Base-by-base conservation (phyloP, 2,888 invertebrate genomes). In the Ichneumoninae sp. region DNA sequence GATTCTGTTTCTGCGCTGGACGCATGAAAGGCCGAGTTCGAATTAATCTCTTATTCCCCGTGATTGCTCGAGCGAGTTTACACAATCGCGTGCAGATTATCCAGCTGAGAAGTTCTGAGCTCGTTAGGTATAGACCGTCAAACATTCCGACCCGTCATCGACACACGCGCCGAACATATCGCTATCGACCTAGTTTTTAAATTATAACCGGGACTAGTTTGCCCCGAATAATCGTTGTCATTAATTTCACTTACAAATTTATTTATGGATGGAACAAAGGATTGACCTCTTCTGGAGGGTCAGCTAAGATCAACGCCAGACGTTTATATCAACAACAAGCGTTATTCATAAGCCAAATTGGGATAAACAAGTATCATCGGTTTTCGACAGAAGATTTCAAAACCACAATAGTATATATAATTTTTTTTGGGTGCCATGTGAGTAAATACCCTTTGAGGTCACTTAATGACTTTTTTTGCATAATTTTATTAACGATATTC, bases 41-140 rank as follows among this genome's bases (percentile, higher is more conserved):
- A 65, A 26, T 52, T 52, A 66, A 76, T 81, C 65, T 40, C 33
- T 19, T 22, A 16, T 62, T 47, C n/a, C 33, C 33, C 8, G 54
- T 57, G 70, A 70, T 22, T 33, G 70, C 22, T 57, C 52, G 74
- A 62, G 66, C 69, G 36, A 74, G 65, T 54, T 65, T 36, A 33
- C 66, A 66, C 40, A 65, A 70, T 71, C 68, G 44, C 69, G 44
- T 26, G 36, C 62, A 47, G 62, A 72, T 81, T 52, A 78, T 78
- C 62, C 62, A 40, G 77, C 40, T 54, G 30, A 54, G 54, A 71
- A 70, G 75, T 82, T 80, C 77, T 68, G 30, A 57, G 36, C 16
- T 52, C 19, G 62, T 44, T 47, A 26, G 36, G 57, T 22, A 40
- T 44, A 40, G 40, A 50, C n/a, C 30, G 36, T 72, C 65, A 57